phyloP scores from a whole-genome alignment of 2,113 vertebrate species.

The Typhlomys cinereus region DNA sequence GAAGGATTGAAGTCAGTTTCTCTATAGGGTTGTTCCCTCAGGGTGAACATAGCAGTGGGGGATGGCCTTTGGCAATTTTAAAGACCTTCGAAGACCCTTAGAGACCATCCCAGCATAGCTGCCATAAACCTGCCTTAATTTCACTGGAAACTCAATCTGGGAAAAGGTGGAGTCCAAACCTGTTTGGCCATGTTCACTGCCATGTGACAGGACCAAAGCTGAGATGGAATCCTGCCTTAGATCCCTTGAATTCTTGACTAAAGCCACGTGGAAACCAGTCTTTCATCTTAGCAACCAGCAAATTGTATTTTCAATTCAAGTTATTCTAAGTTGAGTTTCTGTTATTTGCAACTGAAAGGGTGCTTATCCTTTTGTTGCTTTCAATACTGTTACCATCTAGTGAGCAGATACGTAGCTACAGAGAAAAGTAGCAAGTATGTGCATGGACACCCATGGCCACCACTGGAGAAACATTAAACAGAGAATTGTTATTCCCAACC shows the following conservation, averaged over 20 bases:
- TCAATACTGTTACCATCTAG: neutral
- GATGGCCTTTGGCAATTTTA: too few species aligned
- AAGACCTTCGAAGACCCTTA: too few species aligned
- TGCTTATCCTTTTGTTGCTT: neutral
- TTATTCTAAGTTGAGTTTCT: slow-evolving; percentile 18
- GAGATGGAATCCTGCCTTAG: neutral
- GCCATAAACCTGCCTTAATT: too few species aligned
- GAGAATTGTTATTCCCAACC: neutral
- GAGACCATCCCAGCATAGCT: too few species aligned
- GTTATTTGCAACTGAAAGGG: neutral
- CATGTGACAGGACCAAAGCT: neutral
- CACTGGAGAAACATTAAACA: neutral
- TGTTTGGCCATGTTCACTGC: neutral
- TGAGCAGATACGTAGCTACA: neutral
- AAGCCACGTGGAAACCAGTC: neutral
- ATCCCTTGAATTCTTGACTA: slow-evolving; percentile 5
- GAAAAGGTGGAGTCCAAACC: neutral
- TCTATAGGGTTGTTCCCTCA: too few species aligned
- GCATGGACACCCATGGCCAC: neutral
- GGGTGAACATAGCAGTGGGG: too few species aligned
- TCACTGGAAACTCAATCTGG: neutral
- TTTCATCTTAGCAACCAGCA: neutral
- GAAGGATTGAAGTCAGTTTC: too few species aligned
- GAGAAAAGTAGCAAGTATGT: neutral
- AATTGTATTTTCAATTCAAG: neutral